These are phyloP conservation scores for Amblyornis subalaris DNA, from an alignment of 2,113 vertebrate species.

Conservation along the genomic window DNA sequence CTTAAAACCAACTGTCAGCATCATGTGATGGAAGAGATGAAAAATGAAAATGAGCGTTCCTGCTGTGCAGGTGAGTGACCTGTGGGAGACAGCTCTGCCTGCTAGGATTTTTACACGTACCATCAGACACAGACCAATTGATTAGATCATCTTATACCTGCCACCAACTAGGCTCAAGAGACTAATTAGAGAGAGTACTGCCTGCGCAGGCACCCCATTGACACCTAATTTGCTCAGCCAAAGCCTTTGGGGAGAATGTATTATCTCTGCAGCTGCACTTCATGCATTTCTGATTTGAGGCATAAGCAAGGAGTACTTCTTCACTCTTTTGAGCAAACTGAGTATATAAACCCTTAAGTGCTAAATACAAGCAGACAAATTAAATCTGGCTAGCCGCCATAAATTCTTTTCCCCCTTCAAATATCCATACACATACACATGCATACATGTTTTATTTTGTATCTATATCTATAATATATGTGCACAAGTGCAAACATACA, in stretches of 20 bases:
- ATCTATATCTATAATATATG: not conserved
- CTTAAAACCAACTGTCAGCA: constrained; percentile 79
- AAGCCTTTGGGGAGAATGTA: constrained; percentile 84
- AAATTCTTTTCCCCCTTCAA: constrained; percentile 37
- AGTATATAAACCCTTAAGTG: constrained; percentile 71
- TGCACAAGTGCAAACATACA: not conserved
- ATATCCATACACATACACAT: not conserved
- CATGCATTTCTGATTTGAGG: constrained; percentile 82
- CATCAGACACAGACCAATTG: constrained; percentile 85
- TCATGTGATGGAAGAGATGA: constrained; percentile 77
- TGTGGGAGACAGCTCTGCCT: constrained; percentile 80
- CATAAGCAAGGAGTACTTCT: constrained; percentile 74
- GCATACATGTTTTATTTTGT: not conserved
- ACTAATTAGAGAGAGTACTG: constrained; percentile 88
- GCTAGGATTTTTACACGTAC: constrained; percentile 77
- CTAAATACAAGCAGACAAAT: constrained; percentile 75
- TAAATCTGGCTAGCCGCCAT: constrained; percentile 50
- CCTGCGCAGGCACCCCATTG: constrained; percentile 84
- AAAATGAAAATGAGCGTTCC: constrained; percentile 80
- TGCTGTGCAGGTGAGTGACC: constrained; percentile 81
- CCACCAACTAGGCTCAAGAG: constrained; percentile 87
- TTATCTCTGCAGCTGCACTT: constrained; percentile 86
- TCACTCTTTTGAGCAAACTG: constrained; percentile 75
- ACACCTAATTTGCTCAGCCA: constrained; percentile 88
- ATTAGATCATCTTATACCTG: constrained; percentile 84